phyloP scores from a whole-genome alignment of 2,888 invertebrate genomes.

The Pocota personata region DNA sequence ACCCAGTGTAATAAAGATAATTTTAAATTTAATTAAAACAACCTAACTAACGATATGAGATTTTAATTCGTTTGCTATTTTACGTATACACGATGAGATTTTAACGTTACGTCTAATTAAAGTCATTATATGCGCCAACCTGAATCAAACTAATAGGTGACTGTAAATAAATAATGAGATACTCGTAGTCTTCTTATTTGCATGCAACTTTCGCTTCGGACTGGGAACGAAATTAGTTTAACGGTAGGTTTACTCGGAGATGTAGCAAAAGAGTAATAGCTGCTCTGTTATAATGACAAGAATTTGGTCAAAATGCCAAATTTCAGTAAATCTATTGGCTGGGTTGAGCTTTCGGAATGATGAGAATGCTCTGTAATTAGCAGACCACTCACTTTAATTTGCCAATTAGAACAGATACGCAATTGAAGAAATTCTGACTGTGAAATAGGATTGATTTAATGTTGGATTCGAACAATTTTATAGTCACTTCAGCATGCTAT shows the following conservation, averaged over 20 bases:
- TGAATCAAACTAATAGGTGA: conserved; percentile 61
- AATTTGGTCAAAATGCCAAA: not conserved
- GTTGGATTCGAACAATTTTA: no score
- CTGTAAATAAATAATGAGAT: conserved; percentile 11
- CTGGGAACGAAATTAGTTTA: not conserved
- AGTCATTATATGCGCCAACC: conserved; percentile 58
- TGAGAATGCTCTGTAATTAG: no score
- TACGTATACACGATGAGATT: no score
- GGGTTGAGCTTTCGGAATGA: no score
- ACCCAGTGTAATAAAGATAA: conserved; percentile 19
- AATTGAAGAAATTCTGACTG: no score
- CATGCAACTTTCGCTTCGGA: not conserved
- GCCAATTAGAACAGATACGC: no score
- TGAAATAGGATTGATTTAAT: no score
- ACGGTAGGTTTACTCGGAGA: not conserved
- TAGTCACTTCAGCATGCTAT: no score
- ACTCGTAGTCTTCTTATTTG: not conserved
- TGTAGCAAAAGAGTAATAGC: not conserved
- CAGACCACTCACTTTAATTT: no score
- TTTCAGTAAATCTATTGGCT: not conserved
- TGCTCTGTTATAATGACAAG: not conserved
- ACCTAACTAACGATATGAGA: conserved; percentile 63
- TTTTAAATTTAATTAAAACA: conserved; percentile 46
- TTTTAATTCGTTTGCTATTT: no score
- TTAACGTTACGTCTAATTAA: conserved; percentile 31